Base-by-base conservation (phyloP, 2,888 invertebrate genomes). In the Drosophila tripunctata region DNA sequence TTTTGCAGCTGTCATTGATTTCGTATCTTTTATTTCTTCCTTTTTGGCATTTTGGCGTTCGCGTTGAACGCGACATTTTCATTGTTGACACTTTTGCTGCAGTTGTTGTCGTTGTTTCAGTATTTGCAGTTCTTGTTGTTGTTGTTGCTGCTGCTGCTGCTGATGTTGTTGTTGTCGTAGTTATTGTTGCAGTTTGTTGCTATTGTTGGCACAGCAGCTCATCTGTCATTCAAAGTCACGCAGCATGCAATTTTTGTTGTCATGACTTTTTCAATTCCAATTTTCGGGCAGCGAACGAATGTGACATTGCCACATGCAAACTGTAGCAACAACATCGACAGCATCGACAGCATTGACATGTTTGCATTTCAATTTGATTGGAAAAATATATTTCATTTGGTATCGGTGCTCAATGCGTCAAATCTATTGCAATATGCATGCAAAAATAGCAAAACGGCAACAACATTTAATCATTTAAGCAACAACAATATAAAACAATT, bases 191-290 rank as follows among this genome's bases (percentile, higher is more conserved):
- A 55, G 51, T 47, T 47, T 47, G 57, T 27, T 54, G 60, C 43
- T 63, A 43, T 36, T 31, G 56, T 17, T 27, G 24, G 70, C 67
- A 43, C 69, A 40, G 64, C 74, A 77, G 58, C 82, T 86, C 86
- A 84, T 84, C 86, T 83, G 84, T 84, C 83, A 84, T 84, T 83
- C 86, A 86, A 84, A 84, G 83, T 83, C 83, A 83, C 58, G 62
- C 44, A 62, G 73, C 78, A 52, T 76, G 72, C 78, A 80, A 73
- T 78, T 77, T 84, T 62, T 67, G 78, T 84, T 79, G 73, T 80
- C 84, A 79, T 85, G 72, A 77, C 79, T 77, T 79, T 82, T 78
- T 69, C 84, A 78, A 84, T 82, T 77, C 51, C 84, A 72, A 78
- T 83, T 77, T 77, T 75, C 50, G 78, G 74, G 35, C 47, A 17